Base-by-base conservation (phyloP, 2,113 vertebrate genomes). In the Vanacampus margaritifer region DNA sequence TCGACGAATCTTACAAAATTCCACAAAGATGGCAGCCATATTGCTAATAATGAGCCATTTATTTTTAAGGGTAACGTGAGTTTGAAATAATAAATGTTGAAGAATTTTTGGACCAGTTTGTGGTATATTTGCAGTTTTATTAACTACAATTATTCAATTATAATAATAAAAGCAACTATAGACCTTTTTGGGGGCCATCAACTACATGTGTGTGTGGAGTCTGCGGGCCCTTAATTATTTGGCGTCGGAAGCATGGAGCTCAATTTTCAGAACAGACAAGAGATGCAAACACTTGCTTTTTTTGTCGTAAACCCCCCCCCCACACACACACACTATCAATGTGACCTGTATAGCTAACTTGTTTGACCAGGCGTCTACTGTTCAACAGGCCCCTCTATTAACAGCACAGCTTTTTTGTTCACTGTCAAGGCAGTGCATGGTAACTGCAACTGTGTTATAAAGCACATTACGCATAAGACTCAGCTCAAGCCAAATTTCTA, bases 281-380 rank as follows among this genome's bases (percentile, higher is more conserved):
- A 35, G 17, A 58, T 35, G 26, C 56, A 35, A 17, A 58, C 28
- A 23, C 46, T 6, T 48, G 46, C 46, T 21, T 48, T n/a, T n/a
- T n/a, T n/a, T n/a, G n/a, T n/a, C n/a, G n/a, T n/a, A n/a, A n/a
- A n/a, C n/a, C n/a, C n/a, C n/a, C n/a, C n/a, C n/a, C n/a, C n/a
- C n/a, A n/a, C n/a, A n/a, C n/a, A n/a, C n/a, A n/a, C n/a, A n/a
- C 13, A 9, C 66, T 35, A 70, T 80, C 71, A 60, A 65, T 67
- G 51, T 75, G 68, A 82, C 85, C 79, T 48, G 78, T 65, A 74
- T 63, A 78, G 28, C 23, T 1, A 39, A 62, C 68, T n/a, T n/a
- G n/a, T n/a, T n/a, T n/a, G n/a, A 82, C 79, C 86, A 74, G 23
- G 65, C 35, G 64, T 72, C 79, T 65, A 64, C 69, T 63, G 79